Conservation (phyloP, 2,888 invertebrate species). For the Parnassius mnemosyne region DNA sequence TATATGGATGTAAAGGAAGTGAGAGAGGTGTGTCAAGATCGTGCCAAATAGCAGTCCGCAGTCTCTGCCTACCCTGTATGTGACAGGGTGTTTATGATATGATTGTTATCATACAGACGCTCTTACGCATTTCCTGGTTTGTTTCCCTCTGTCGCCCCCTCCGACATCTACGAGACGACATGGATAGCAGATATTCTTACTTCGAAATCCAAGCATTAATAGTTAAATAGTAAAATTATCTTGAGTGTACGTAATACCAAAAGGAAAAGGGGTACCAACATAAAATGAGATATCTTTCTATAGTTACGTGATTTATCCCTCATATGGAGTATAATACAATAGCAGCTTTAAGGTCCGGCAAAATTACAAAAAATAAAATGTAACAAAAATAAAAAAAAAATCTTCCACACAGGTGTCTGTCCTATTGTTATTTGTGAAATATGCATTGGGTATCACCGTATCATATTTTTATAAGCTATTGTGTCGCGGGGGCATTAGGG, state of each 20-base stretch:
- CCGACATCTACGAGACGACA: too few species aligned
- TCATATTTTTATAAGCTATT: constrained; percentile 42
- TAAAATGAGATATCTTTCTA: neutral
- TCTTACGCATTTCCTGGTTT: too few species aligned
- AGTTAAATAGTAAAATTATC: neutral
- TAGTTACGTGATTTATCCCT: constrained; percentile 9
- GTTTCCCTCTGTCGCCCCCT: too few species aligned
- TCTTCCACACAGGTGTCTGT: constrained; percentile 56
- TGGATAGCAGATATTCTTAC: too few species aligned
- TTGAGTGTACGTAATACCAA: constrained; percentile 14
- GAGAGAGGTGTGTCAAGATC: too few species aligned
- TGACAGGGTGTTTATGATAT: too few species aligned
- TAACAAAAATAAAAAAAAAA: constrained; percentile 34
- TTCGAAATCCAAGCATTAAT: too few species aligned
- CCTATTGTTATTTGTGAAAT: constrained; percentile 54
- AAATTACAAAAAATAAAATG: constrained; percentile 25
- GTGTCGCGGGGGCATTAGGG: constrained; percentile 46
- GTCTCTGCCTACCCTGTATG: too few species aligned
- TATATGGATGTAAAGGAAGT: too few species aligned
- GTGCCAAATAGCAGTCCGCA: too few species aligned
- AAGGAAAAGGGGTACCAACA: constrained; percentile 10
- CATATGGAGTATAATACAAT: constrained; percentile 1
- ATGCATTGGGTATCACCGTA: constrained; percentile 41
- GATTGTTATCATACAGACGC: too few species aligned
- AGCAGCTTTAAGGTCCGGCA: constrained; percentile 6